A percentile compares a stretch with the other conserved stretches of the same genome.
These are phyloP conservation scores for Phoebastria nigripes DNA, from an alignment of 2,797 vertebrate genomes.

Conservation along the genomic window DNA sequence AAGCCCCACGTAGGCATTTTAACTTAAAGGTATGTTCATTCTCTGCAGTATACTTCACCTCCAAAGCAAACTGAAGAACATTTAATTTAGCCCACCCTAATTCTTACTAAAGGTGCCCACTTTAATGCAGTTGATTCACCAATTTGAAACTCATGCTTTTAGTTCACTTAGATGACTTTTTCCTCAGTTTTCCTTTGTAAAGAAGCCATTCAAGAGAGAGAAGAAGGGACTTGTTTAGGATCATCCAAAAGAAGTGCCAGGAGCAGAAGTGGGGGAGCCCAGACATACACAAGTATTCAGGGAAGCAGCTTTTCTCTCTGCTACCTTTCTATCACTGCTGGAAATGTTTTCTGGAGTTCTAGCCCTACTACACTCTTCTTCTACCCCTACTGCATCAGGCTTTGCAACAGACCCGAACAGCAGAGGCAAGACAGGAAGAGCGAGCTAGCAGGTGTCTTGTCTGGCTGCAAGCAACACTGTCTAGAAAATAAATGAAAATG, in stretches of 20 bases:
- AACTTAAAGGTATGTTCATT: not conserved
- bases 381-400: not conserved
- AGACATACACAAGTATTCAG: not conserved
- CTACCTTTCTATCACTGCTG: not conserved
- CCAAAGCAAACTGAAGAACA: not conserved
- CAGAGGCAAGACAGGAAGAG: not conserved
- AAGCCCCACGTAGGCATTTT: not conserved
- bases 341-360: not conserved
- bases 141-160: not conserved
- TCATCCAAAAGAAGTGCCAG: not conserved
- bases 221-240: not conserved
- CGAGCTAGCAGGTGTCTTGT: not conserved
- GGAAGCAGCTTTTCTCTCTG: not conserved
- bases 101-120: not conserved
- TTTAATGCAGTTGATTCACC: not conserved
- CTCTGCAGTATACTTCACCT: not conserved
- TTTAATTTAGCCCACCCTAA: not conserved
- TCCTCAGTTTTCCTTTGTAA: not conserved
- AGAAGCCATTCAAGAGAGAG: not conserved
- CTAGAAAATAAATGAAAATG: conserved; percentile 23
- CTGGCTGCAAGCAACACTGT: not conserved
- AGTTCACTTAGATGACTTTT: not conserved
- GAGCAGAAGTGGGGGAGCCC: not conserved
- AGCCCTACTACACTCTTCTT: not conserved
- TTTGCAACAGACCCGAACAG: not conserved